Evolutionary conservation across 2,888 invertebrate species (phyloP).

Genomic region (Poecilobothrus nobilitatus): DNA sequence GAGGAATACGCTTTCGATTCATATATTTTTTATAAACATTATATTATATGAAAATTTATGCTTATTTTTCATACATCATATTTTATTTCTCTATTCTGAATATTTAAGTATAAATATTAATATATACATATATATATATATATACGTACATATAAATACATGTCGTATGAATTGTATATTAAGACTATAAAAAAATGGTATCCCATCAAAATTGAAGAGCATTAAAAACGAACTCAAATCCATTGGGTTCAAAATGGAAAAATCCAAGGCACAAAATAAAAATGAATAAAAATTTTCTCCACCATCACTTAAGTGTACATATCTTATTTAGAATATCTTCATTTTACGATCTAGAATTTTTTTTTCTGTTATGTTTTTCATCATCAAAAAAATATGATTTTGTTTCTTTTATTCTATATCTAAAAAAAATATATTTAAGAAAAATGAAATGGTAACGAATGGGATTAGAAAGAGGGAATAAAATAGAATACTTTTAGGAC

Average conservation of each 20-base stretch:
- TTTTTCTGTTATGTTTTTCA: neutral
- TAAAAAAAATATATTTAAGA: no score
- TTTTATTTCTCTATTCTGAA: neutral
- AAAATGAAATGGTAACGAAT: no score
- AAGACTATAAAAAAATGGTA: neutral
- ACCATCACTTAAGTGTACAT: neutral
- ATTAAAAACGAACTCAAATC: neutral
- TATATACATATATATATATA: neutral
- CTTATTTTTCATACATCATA: slow-evolving; percentile 3
- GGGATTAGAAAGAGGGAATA: no score
- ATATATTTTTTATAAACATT: no score
- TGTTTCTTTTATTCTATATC: no score
- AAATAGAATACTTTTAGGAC: no score
- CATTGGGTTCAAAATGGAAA: neutral
- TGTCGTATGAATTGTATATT: no score
- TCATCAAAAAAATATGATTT: no score
- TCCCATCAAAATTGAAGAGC: neutral
- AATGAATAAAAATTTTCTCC: neutral
- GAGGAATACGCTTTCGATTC: no score
- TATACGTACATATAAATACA: no score
- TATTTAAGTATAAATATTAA: no score
- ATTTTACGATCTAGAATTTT: neutral
- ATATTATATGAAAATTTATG: neutral
- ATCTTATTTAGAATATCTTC: neutral
- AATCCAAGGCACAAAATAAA: neutral